Evolutionary conservation across 2,797 vertebrate genomes (phyloP).

Genomic region (Serranus cabrilla): DNA sequence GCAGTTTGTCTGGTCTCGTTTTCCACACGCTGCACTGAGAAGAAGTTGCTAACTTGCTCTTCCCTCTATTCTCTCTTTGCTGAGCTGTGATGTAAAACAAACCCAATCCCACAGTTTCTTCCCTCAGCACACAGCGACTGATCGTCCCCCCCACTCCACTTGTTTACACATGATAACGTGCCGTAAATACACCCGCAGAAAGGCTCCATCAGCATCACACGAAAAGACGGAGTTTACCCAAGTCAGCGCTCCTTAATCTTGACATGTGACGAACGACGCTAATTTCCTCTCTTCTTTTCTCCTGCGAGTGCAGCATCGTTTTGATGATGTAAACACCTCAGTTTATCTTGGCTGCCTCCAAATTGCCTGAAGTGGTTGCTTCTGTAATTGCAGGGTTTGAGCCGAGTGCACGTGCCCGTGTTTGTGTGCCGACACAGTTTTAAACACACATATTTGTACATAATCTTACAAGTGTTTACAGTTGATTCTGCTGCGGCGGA

Average conservation of each 20-base stretch:
- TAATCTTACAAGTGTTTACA: conserved; percentile 1
- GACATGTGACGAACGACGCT: conserved; percentile 53
- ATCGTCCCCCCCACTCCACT: conserved; percentile 16
- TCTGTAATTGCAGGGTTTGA: conserved; percentile 75
- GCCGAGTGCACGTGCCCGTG: conserved; percentile 13
- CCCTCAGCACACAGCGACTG: not conserved
- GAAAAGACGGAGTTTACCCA: conserved; percentile 41
- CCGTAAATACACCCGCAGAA: conserved; percentile 26
- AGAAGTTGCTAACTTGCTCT: conserved; percentile 22
- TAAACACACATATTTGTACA: conserved; percentile 6
- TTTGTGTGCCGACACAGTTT: not conserved
- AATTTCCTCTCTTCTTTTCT: conserved; percentile 62
- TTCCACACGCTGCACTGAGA: conserved; percentile 32
- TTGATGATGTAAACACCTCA: conserved; percentile 72
- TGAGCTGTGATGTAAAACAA: conserved; percentile 48
- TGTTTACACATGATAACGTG: conserved; percentile 33
- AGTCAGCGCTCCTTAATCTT: conserved; percentile 61
- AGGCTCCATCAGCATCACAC: conserved; percentile 30
- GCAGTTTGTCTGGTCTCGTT: conserved; percentile 35
- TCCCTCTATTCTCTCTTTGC: conserved; percentile 9
- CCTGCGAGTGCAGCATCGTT: conserved; percentile 31
- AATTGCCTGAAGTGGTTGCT: conserved; percentile 72
- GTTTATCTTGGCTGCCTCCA: conserved; percentile 60
- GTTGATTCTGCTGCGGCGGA: not conserved
- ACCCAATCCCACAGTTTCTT: not conserved